A percentile compares a stretch with the other conserved stretches of the same genome.
Conservation (phyloP, 2,797 vertebrate genomes). For the Enteromius paludinosus region DNA sequence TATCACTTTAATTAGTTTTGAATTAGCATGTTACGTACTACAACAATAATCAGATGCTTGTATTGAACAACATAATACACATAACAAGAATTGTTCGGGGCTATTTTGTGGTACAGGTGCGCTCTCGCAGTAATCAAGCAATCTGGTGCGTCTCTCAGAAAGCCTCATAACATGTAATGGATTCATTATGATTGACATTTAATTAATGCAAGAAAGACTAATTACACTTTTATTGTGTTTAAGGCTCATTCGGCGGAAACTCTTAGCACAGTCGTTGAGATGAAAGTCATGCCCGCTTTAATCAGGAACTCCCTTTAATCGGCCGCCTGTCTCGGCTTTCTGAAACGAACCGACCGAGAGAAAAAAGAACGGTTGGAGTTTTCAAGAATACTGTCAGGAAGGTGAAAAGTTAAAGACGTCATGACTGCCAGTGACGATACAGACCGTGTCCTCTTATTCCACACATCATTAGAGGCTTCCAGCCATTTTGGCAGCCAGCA, state of each 20-base stretch:
- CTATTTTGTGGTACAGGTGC: slow-evolving; percentile 21
- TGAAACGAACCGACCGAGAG: background rate
- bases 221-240: slow-evolving; percentile 39
- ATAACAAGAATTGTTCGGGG: slow-evolving; percentile 22
- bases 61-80: slow-evolving; percentile 29
- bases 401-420: slow-evolving; percentile 56
- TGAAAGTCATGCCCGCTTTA: slow-evolving; percentile 35
- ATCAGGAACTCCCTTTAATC: slow-evolving; percentile 41
- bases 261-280: slow-evolving; percentile 22
- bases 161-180: slow-evolving; percentile 37
- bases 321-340: slow-evolving; percentile 32
- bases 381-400: slow-evolving; percentile 42
- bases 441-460: slow-evolving; percentile 43
- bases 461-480: slow-evolving; percentile 55
- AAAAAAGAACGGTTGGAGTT: slow-evolving; percentile 42
- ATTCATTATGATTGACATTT: slow-evolving; percentile 39
- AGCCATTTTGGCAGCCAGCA: slow-evolving; percentile 36
- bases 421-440: slow-evolving; percentile 41
- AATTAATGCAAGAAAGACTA: slow-evolving; percentile 41
- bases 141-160: slow-evolving; percentile 11
- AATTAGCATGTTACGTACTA: slow-evolving; percentile 21
- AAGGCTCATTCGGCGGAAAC: slow-evolving; percentile 5
- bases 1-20: slow-evolving; percentile 44
- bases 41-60: slow-evolving; percentile 11
- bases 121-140: slow-evolving; percentile 14